Evolutionary conservation across 2,797 vertebrate genomes (phyloP), one percentile per base, ranked within the genome.

Genomic region (Schizopygopsis pylzovi): DNA sequence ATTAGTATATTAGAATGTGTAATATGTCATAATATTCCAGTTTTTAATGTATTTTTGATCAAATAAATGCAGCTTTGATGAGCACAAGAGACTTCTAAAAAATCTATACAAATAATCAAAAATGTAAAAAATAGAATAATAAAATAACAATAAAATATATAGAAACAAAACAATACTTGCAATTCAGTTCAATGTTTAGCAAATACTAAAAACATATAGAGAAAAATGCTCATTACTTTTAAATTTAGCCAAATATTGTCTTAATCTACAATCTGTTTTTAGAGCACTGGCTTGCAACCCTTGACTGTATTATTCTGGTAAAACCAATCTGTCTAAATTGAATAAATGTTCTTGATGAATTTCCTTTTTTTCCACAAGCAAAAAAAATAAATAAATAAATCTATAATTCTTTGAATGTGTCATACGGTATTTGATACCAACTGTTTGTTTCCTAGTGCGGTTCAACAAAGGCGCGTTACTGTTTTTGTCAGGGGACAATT

Each of bases 401-500:
- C 16, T 61, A 52, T 22, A 18, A 16, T 45, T 71, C 65, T 59
- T n/a, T 28, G 9, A 56, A 56, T 71, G 52, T 33, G 52, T 73
- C 73, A 52, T n/a, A 43, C 7, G 28, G 39, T 54, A 54, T 68
- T 77, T 47, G 25, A 49, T 49, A 49, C 4, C 22, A 43, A 20
- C 37, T 43, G 56, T n/a, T 28, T 25, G 54, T 67, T 76, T 76
- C 61, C 59, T 37, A 49, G 43, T 15, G 25, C 7, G 37, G 47
- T 71, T 25, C 56, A 82, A 45, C 81, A 61, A 75, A 67, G 45
- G 22, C 45, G 4, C 6, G 25, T 67, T 33, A 28, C 67, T 71
- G 80, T 54, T 56, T 82, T 47, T 61, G 25, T 65, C 28, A 41
- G 72, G 63, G 77, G 37, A 80, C 78, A 59, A 82, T 72, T 59